Evolutionary conservation across 2,113 vertebrate genomes (phyloP).

Genomic region (Sylvia atricapilla): DNA sequence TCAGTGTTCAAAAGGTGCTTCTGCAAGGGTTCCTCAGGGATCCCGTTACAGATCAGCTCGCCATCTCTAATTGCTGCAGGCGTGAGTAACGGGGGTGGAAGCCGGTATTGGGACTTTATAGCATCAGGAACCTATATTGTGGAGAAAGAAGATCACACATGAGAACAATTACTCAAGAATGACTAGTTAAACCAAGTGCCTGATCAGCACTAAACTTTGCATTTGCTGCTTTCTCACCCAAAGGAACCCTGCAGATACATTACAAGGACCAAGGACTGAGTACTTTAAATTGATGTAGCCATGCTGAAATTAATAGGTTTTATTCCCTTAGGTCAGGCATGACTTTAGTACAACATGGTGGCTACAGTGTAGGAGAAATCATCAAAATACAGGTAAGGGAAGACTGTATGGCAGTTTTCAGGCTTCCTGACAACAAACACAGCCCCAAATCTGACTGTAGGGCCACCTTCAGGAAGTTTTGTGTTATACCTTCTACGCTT

Average conservation of each 20-base stretch:
- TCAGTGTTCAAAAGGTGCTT: slow-evolving; percentile 81
- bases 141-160: slow-evolving; percentile 36
- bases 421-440: background rate
- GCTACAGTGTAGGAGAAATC: background rate
- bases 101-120: slow-evolving; percentile 94
- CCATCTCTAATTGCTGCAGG: slow-evolving; percentile 90
- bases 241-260: slow-evolving; percentile 6
- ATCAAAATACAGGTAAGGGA: background rate
- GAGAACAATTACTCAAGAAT: slow-evolving; percentile 53
- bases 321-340: background rate
- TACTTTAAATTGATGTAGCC: background rate
- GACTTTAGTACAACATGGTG: background rate
- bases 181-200: slow-evolving; percentile 8
- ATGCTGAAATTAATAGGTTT: slow-evolving; percentile 31
- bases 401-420: background rate
- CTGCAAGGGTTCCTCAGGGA: slow-evolving; percentile 78
- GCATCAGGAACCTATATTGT: slow-evolving; percentile 90
- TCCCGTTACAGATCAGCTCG: slow-evolving; percentile 90
- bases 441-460: background rate
- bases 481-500: background rate
- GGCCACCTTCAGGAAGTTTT: background rate
- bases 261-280: background rate
- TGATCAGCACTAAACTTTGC: background rate
- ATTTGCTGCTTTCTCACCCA: slow-evolving; percentile 11
- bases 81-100: slow-evolving; percentile 84